Evolutionary conservation across 2,797 vertebrate species (phyloP).

Genomic region (Pipistrellus kuhlii): DNA sequence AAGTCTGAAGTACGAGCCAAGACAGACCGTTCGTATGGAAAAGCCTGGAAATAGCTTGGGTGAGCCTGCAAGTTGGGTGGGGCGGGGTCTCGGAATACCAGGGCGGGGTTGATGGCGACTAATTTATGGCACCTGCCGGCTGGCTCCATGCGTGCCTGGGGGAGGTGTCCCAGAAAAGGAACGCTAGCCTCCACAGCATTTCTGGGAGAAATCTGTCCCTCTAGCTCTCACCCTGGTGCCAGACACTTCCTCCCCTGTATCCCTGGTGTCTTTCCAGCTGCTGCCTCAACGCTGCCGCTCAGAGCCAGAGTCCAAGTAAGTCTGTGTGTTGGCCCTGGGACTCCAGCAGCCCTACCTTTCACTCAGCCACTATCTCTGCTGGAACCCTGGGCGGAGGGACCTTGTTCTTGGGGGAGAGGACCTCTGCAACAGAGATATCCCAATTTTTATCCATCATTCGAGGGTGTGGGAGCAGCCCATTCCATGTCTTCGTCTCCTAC

Average conservation of each 20-base stretch:
- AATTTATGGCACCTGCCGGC: background rate
- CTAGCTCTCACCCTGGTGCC: background rate
- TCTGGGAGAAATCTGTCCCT: background rate
- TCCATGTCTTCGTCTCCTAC: background rate
- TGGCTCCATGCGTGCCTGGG: background rate
- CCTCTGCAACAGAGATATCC: background rate
- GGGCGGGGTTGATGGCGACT: background rate
- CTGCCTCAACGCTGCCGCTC: background rate
- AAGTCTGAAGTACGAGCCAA: background rate
- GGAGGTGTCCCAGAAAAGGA: background rate
- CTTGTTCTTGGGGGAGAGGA: background rate
- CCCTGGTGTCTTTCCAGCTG: background rate
- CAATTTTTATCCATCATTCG: background rate
- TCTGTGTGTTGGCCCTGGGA: background rate
- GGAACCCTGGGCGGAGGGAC: background rate
- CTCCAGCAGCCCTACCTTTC: background rate
- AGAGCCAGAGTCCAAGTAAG: background rate
- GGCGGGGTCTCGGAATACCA: background rate
- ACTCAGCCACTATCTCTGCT: background rate
- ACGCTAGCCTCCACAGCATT: background rate
- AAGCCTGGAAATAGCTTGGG: background rate
- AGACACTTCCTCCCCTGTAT: background rate
- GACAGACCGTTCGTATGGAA: background rate
- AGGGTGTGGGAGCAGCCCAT: background rate
- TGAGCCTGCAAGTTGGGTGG: background rate